These are phyloP conservation scores for Cavia porcellus DNA, from an alignment of 2,113 vertebrate species.

Conservation along the genomic window DNA sequence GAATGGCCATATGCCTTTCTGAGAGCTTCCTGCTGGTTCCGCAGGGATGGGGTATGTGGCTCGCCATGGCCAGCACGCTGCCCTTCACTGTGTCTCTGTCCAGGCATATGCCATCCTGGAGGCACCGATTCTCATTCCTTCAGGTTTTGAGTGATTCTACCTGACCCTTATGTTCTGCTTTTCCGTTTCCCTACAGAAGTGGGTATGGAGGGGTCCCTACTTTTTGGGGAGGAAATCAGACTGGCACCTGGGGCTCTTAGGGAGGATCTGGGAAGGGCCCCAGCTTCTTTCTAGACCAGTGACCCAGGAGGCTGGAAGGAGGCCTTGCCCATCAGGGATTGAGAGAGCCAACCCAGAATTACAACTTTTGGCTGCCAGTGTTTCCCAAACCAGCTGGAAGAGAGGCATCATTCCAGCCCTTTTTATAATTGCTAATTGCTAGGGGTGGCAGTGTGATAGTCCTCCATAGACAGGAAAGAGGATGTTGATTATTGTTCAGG, in stretches of 20 bases:
- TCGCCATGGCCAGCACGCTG: rapidly evolving
- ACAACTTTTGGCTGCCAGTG: not conserved
- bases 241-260: rapidly evolving
- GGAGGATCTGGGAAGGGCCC: not conserved
- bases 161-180: not conserved
- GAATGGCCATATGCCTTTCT: rapidly evolving
- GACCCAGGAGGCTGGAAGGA: not conserved
- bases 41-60: rapidly evolving
- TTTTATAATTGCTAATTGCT: not conserved
- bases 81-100: not conserved
- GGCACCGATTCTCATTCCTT: not conserved
- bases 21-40: not conserved
- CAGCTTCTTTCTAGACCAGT: not conserved
- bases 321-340: not conserved
- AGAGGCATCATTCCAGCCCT: not conserved
- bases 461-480: not conserved
- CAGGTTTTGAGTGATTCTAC: not conserved
- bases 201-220: not conserved
- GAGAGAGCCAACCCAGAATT: not conserved
- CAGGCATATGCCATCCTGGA: rapidly evolving
- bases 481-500: no score
- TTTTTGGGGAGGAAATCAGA: not conserved
- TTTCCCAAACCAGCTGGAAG: not conserved
- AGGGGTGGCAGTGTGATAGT: not conserved
- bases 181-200: not conserved